A percentile compares a stretch with the other conserved stretches of the same genome.
These are phyloP conservation scores for Halesus radiatus DNA, from an alignment of 1,140 invertebrate genomes.

Conservation along the genomic window DNA sequence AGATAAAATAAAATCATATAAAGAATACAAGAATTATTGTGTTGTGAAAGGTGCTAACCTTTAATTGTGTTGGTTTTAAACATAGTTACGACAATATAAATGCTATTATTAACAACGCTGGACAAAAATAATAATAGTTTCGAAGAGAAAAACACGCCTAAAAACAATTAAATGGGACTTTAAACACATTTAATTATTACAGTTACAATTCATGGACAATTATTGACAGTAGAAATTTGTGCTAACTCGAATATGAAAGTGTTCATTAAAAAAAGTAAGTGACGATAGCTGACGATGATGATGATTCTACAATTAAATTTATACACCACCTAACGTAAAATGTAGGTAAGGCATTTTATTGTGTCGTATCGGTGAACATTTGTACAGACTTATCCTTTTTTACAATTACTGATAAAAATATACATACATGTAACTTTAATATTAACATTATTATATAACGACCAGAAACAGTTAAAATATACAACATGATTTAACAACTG, in stretches of 20 bases:
- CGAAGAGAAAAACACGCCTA: no score
- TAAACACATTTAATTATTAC: not conserved
- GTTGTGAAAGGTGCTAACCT: not conserved
- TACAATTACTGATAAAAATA: not conserved
- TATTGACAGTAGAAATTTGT: not conserved
- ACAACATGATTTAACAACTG: no score
- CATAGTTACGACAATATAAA: no score
- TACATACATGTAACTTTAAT: no score
- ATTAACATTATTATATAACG: no score
- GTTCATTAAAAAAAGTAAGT: conserved; percentile 15
- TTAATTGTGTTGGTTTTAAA: no score
- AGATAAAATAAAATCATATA: not conserved
- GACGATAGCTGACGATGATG: not conserved
- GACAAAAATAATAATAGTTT: no score
- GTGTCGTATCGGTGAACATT: not conserved
- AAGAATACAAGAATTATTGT: not conserved
- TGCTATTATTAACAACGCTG: no score
- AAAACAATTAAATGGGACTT: no score
- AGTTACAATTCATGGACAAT: not conserved
- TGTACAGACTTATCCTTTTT: conserved; percentile 9
- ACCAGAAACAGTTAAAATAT: no score
- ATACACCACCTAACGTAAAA: not conserved
- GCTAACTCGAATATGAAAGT: conserved; percentile 7
- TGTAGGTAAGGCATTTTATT: not conserved
- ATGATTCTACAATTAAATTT: not conserved